A percentile compares a stretch with the other conserved stretches of the same genome.
Evolutionary conservation across 2,888 invertebrate species (phyloP).

Genomic region (Yponomeuta sedellus): DNA sequence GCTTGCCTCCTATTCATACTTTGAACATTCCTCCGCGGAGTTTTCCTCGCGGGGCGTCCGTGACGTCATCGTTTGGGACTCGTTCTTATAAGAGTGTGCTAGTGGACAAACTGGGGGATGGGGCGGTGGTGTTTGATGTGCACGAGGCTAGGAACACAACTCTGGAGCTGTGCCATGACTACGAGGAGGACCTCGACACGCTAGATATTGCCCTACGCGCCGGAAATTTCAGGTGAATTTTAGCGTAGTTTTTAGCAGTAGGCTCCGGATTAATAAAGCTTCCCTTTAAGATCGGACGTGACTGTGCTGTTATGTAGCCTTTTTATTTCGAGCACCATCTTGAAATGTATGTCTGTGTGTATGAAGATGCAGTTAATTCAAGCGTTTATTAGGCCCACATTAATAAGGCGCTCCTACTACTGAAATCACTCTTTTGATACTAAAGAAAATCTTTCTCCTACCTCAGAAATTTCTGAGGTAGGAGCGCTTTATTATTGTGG

Average conservation of each 20-base stretch:
- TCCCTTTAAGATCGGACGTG: no score
- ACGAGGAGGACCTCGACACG: conserved; percentile 66
- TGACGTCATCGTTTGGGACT: conserved; percentile 60
- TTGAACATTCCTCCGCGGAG: conserved; percentile 52
- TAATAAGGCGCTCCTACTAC: no score
- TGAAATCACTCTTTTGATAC: no score
- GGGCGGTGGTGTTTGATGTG: conserved; percentile 63
- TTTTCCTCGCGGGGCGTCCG: conserved; percentile 51
- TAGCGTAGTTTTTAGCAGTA: not conserved
- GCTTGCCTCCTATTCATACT: conserved; percentile 32
- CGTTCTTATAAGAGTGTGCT: conserved; percentile 61
- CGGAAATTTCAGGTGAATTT: conserved; percentile 69
- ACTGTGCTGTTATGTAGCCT: no score
- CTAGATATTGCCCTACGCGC: conserved; percentile 68
- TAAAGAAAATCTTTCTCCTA: no score
- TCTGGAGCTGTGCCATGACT: conserved; percentile 66
- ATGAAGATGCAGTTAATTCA: no score
- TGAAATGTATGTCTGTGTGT: no score
- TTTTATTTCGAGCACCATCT: not conserved
- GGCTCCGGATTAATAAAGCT: no score
- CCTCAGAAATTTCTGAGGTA: no score
- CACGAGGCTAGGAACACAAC: conserved; percentile 68
- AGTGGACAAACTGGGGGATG: conserved; percentile 59
- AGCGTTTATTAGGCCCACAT: no score
- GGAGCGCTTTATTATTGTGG: no score